A percentile compares a stretch with the other conserved stretches of the same genome.
Conservation (phyloP, 1,140 invertebrate genomes). For the Chelonus insularis region DNA sequence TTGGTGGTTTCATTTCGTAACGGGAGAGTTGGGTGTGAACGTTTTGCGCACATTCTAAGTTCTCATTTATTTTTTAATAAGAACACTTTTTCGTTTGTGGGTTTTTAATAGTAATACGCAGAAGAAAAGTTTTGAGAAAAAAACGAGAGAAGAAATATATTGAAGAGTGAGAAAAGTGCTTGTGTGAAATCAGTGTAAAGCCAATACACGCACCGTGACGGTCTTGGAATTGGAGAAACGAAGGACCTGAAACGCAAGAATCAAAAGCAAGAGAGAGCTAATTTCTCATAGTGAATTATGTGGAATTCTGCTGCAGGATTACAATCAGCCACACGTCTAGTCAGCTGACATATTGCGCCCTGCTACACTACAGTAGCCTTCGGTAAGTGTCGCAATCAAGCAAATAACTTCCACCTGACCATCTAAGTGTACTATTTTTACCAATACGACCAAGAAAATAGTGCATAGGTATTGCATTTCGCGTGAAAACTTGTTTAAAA, state of each 20-base stretch:
- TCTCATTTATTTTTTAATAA: conserved; percentile 4
- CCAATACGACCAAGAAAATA: neutral
- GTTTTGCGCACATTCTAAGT: conserved; percentile 10
- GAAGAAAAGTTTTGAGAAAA: too few species aligned
- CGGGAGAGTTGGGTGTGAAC: conserved; percentile 32
- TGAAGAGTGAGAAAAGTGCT: conserved; percentile 8
- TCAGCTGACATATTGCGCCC: conserved; percentile 62
- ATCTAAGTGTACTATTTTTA: conserved; percentile 28
- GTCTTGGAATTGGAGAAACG: conserved; percentile 16
- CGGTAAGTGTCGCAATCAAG: conserved; percentile 44
- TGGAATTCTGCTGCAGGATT: conserved; percentile 55
- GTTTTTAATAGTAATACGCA: too few species aligned
- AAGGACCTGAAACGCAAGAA: conserved; percentile 13
- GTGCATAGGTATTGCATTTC: too few species aligned
- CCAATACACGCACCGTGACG: conserved; percentile 8
- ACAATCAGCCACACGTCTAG: conserved; percentile 57
- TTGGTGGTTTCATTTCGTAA: conserved; percentile 25
- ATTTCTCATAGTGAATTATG: conserved; percentile 52
- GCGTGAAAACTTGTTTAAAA: too few species aligned
- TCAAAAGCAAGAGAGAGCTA: conserved; percentile 26
- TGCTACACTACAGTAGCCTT: conserved; percentile 59
- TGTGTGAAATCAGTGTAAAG: conserved; percentile 25
- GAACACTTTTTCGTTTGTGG: too few species aligned
- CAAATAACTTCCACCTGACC: conserved; percentile 18
- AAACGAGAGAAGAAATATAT: conserved; percentile 8